These are phyloP conservation scores for Gopherus evgoodei DNA, from an alignment of 2,113 vertebrate species.

Conservation along the genomic window DNA sequence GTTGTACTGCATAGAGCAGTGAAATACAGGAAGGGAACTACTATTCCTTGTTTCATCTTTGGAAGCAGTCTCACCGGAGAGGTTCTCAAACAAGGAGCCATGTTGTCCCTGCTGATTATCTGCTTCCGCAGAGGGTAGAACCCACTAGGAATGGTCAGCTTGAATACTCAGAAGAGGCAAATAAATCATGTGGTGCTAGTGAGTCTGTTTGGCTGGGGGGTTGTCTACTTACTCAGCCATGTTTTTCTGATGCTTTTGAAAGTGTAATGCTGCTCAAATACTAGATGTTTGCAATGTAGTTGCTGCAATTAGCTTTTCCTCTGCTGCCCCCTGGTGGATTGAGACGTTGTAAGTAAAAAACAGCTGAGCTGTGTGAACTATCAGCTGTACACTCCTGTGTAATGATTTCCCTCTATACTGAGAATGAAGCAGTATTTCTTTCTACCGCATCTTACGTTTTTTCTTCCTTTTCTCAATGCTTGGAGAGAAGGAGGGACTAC, in stretches of 20 bases:
- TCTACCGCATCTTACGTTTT: too few relatives aligned
- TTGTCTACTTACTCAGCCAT: not conserved
- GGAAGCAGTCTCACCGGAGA: not conserved
- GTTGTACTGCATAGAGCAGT: too few relatives aligned
- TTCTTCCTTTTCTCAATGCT: too few relatives aligned
- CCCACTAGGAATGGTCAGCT: not conserved
- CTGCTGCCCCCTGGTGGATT: slow-evolving; percentile 60
- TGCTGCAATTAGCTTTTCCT: slow-evolving; percentile 8
- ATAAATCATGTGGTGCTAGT: not conserved
- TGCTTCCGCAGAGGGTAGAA: not conserved
- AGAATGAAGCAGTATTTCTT: not conserved
- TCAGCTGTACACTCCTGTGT: not conserved
- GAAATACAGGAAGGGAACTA: not conserved
- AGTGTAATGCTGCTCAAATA: not conserved
- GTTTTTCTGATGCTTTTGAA: not conserved
- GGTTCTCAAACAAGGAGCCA: not conserved
- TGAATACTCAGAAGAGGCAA: not conserved
- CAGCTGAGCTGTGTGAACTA: not conserved
- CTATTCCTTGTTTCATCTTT: not conserved
- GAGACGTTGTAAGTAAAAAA: not conserved
- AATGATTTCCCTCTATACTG: not conserved
- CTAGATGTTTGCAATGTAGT: not conserved
- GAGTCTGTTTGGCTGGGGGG: not conserved
- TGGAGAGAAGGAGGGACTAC: not conserved
- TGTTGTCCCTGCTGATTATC: not conserved